Base-by-base conservation (phyloP, 2,888 invertebrate genomes). In the Oithona nana region DNA sequence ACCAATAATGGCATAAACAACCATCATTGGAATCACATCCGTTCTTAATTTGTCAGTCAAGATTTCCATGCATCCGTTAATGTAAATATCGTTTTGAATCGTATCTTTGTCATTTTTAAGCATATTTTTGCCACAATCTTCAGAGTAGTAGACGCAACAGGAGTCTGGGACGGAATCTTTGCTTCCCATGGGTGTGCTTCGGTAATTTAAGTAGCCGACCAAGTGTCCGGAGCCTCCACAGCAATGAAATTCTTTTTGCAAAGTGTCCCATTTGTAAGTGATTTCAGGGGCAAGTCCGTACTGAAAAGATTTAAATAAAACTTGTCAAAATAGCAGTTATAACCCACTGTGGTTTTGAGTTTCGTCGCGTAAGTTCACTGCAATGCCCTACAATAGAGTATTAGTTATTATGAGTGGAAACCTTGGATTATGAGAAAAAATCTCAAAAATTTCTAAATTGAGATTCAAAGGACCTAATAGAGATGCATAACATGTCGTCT, bases 101-200 rank as follows among this genome's bases (percentile, higher is more conserved):
- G 52, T 20, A 8, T 4, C 49, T 8, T 61, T 54, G 28, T 28
- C 22, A 3, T 28, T 13, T 2, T n/a, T 16, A 26, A 54, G 24
- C 3, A 54, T 52, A 16, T 29, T 31, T 26, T 31, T n/a, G 11
- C 62, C 62, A 56, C 62, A 62, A 8, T 28, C 56, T 57, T 56
- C 22, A 3, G 3, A 8, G 4, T 24, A 6, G n/a, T 62, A 31
- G 26, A 57, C 56, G 39, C 62, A 62, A 28, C 62, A 62, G 11
- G 62, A 62, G 39, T 62, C 62, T 28, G 62, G 62, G 6, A 62
- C 62, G 3, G 54, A 54, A 24, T 54, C 28, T n/a, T 61, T 61
- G 20, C 28, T 24, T 8, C 59, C 59, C 11, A 59, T 59, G 48
- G 59, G 48, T 13, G 59, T 59, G 24, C 24, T 49, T 59, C 59